Conservation (phyloP, 2,888 invertebrate genomes). For the Argynnis bischoffii region DNA sequence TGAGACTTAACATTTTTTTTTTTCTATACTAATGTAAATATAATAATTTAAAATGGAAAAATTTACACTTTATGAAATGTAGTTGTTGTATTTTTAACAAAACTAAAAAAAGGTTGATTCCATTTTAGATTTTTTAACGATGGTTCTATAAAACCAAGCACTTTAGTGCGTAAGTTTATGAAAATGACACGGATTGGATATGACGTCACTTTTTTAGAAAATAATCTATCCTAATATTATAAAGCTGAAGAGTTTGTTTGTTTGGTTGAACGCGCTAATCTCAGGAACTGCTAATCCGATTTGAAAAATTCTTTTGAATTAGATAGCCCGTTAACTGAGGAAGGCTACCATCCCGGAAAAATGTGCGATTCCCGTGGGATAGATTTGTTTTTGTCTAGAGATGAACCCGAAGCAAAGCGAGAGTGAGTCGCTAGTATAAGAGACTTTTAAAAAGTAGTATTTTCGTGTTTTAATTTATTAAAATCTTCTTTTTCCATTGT, state of each 20-base stretch:
- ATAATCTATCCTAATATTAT: too few relatives aligned
- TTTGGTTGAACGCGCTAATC: too few relatives aligned
- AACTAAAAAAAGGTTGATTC: constrained; percentile 16
- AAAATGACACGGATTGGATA: constrained; percentile 29
- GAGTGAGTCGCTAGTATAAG: background rate
- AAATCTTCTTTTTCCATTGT: background rate
- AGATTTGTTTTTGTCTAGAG: too few relatives aligned
- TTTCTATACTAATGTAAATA: constrained; percentile 59
- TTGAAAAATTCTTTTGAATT: too few relatives aligned
- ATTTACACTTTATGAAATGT: constrained; percentile 16
- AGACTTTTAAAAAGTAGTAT: constrained; percentile 8
- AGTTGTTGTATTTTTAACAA: constrained; percentile 26
- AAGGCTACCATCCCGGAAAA: too few relatives aligned
- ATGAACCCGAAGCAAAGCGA: too few relatives aligned
- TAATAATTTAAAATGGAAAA: constrained; percentile 20
- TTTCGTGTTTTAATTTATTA: background rate
- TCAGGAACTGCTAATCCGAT: too few relatives aligned
- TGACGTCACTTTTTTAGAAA: background rate
- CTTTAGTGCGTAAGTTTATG: constrained; percentile 38
- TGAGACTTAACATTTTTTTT: constrained; percentile 51
- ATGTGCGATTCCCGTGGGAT: too few relatives aligned
- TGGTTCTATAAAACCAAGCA: constrained; percentile 34
- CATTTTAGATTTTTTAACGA: constrained; percentile 24
- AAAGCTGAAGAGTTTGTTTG: too few relatives aligned
- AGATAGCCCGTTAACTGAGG: too few relatives aligned